Conservation (phyloP, 2,113 vertebrate species). For the Poeciliopsis retropinna region DNA sequence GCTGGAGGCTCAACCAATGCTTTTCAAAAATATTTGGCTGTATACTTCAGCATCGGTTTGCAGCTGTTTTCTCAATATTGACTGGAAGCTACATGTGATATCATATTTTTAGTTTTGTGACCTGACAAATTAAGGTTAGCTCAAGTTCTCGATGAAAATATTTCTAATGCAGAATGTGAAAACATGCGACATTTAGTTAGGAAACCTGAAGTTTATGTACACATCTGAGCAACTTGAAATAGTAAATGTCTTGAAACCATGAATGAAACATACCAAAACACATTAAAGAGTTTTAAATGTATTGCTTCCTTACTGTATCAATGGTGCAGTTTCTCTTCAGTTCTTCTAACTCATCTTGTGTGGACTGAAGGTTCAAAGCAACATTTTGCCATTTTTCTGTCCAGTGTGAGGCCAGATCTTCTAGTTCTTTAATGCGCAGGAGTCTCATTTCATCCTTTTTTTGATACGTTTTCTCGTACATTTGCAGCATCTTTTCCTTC, state of each 20-base stretch:
- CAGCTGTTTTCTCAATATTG: no score
- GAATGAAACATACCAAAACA: not conserved
- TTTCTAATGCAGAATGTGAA: no score
- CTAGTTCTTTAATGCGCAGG: slow-evolving; percentile 58
- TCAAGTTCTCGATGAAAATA: no score
- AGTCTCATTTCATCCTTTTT: slow-evolving; percentile 45
- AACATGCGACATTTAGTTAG: no score
- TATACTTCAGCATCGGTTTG: no score
- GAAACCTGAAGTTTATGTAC: no score
- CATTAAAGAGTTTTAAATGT: not conserved
- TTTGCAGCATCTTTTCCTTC: slow-evolving; percentile 47
- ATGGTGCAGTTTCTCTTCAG: slow-evolving; percentile 38
- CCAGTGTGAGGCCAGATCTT: slow-evolving; percentile 72
- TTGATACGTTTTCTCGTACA: slow-evolving; percentile 51
- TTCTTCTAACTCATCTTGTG: slow-evolving; percentile 71
- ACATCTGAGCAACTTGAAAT: not conserved
- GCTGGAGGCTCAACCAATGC: no score
- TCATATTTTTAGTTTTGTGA: no score
- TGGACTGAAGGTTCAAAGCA: slow-evolving; percentile 65
- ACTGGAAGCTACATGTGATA: no score
- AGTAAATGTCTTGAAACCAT: not conserved
- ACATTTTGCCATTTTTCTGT: slow-evolving; percentile 75
- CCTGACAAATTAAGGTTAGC: no score
- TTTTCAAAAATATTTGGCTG: no score
- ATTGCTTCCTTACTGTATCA: slow-evolving; percentile 38